Base-by-base conservation (phyloP, 1,140 invertebrate genomes). In the Nephila pilipes region DNA sequence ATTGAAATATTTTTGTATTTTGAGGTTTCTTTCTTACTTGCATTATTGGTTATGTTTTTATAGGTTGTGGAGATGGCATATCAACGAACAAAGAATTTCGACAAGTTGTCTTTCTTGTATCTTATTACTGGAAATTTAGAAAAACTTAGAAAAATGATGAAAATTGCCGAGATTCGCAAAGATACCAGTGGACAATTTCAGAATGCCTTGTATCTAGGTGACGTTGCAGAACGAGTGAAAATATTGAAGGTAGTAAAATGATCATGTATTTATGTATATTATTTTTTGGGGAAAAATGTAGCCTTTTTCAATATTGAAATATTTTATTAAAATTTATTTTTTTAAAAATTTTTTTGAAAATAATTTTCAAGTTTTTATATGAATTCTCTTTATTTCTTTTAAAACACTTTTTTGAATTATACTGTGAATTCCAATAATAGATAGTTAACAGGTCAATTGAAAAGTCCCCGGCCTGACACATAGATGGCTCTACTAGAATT, bases 11-110 rank as follows among this genome's bases (percentile, higher is more conserved):
- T 80, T 80, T 36, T 80, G 5, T 29, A 36, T 10, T 55, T 83
- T 83, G 20, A 8, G 18, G 25, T 46, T n/a, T 65, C 81, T 25
- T 57, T 0, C 32, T n/a, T 32, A 22, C n/a, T 60, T 60, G 18
- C 8, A 85, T n/a, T n/a, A n/a, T n/a, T n/a, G n/a, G n/a, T 63
- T 83, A 58, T 87, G 1, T 81, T 60, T 69, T 83, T 94, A 57
- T 94, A 95, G 95, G 96, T 97, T 29, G 99, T 99, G 0, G 99
- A 99, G 96, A 99, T 99, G 98, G 99, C 99, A 94, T 99, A 99
- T 96, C 99, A 99, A 95, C 97, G 99, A 94, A 99, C 99, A 6
- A 99, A 99, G 96, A 99, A 99, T 96, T 99, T 99, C 96, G 99
- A 99, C 95, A 99, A 99, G 96, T 96, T 99, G 0, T 98, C 99